Base-by-base conservation (phyloP, 2,797 vertebrate species). In the Megaceryle alcyon region DNA sequence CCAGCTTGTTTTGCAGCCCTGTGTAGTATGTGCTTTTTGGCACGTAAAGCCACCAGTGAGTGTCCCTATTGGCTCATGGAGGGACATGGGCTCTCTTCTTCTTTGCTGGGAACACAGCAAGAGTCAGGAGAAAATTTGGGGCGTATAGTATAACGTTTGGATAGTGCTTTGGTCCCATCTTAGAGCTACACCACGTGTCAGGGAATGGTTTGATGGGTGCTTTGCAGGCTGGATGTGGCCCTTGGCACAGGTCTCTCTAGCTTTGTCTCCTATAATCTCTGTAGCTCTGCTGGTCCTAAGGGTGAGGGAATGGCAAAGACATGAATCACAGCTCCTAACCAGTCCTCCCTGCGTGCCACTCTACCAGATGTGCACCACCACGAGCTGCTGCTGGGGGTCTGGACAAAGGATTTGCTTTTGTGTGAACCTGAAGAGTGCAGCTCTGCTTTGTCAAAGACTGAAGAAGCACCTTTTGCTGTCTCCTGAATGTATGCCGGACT, bases 101-200 rank as follows among this genome's bases (percentile, higher is more conserved):
- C 31, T 53, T 12, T 44, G 54, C 10, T 81, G 48, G 25, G 46
- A 61, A 61, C 8, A 29, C 26, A 49, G 3, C 7, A 21, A 21
- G 35, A 66, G 31, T 9, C 23, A 18, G 31, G 23, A 56, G 31
- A 33, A 78, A 49, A 17, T 72, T 44, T 1, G 4, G 41, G n/a
- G 60, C 20, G 49, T 17, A 9, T 0, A 3, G 7, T 8, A 4
- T 29, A 29, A 31, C 0, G 1, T 39, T 15, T 46, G 56, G 15
- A 19, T 18, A 31, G 18, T 19, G 48, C 28, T 61, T 14, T 25
- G 22, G 29, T 68, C 61, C 33, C 33, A 13, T 11, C 43, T 41
- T 43, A 56, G 48, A 46, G 60, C 46, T 57, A 5, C 10, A 7
- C 8, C 9, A 7, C 9, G 35, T 0, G 0, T 25, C 51, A 35